phyloP scores from a whole-genome alignment of 2,113 vertebrate species.

The Coptodon rendalli region DNA sequence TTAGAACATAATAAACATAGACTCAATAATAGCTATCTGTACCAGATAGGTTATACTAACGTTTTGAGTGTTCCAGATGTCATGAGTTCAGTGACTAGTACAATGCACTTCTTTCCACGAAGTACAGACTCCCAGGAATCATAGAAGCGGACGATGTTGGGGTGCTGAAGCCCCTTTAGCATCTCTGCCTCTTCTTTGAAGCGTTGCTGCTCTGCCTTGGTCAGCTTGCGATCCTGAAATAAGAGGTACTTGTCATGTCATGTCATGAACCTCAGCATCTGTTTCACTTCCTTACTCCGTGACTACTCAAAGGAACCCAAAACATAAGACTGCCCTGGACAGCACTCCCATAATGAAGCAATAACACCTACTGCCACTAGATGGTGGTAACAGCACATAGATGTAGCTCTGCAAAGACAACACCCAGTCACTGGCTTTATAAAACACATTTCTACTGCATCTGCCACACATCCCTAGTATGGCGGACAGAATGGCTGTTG shows the following conservation, averaged over 20 bases:
- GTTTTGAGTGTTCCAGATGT: constrained; percentile 94
- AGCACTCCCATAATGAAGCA: not conserved
- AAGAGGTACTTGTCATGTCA: not conserved
- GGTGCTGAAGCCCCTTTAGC: constrained; percentile 91
- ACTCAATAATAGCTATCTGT: not conserved
- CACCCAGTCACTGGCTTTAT: constrained; percentile 51
- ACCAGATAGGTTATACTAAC: constrained; percentile 57
- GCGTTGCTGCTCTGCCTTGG: constrained; percentile 87
- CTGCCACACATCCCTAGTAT: constrained; percentile 44
- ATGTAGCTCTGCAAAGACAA: constrained; percentile 44
- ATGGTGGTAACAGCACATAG: constrained; percentile 41
- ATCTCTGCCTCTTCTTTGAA: constrained; percentile 96
- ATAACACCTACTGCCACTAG: constrained; percentile 53
- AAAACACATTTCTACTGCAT: constrained; percentile 55
- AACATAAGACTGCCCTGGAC: not conserved
- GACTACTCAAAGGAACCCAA: not conserved
- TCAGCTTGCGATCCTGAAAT: constrained; percentile 87
- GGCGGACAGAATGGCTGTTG: constrained; percentile 29
- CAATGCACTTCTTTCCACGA: constrained; percentile 91
- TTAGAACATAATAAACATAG: not conserved
- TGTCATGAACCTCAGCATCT: not conserved
- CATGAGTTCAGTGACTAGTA: constrained; percentile 93
- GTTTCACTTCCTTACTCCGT: not conserved
- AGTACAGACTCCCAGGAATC: constrained; percentile 90
- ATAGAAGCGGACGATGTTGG: constrained; percentile 94